Percentiles rank a stretch among this genome's conserved stretches.
phyloP scores from a whole-genome alignment of 2,113 vertebrate genomes.

The Galemys pyrenaicus region DNA sequence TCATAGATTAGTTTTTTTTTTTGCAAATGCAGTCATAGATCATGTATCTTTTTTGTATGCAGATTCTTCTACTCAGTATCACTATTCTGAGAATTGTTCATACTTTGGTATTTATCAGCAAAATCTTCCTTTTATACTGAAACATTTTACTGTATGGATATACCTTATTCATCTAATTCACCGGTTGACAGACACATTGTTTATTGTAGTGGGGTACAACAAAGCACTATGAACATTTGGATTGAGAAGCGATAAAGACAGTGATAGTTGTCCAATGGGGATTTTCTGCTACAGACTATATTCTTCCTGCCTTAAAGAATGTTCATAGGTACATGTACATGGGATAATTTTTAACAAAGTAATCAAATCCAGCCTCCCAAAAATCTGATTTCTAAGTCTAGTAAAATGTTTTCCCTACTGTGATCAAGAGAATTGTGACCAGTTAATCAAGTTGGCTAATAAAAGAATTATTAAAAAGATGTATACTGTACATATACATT shows the following conservation, averaged over 20 bases:
- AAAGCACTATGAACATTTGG: not conserved
- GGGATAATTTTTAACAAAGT: not conserved
- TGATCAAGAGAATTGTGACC: not conserved
- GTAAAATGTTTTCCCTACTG: not conserved
- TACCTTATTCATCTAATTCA: not conserved
- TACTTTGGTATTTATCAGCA: not conserved
- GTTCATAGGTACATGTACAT: not conserved
- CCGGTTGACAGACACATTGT: not conserved
- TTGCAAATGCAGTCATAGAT: not conserved
- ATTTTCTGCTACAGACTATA: not conserved
- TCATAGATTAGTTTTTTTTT: not conserved
- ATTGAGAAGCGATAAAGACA: slow-evolving; percentile 8
- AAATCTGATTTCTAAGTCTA: not conserved
- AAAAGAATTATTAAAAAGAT: not conserved
- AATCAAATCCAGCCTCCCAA: slow-evolving; percentile 1
- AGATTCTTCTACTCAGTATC: not conserved
- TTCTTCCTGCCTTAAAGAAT: not conserved
- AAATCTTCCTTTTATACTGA: not conserved
- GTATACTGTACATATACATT: not conserved
- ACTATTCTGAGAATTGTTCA: not conserved
- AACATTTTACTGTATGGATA: not conserved
- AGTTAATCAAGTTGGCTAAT: not conserved
- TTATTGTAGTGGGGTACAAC: not conserved
- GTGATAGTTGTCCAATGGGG: not conserved
- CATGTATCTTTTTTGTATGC: not conserved